Percentiles rank a stretch among this genome's conserved stretches.
Conservation (phyloP, 2,888 invertebrate species). For the Agrotis clavis region DNA sequence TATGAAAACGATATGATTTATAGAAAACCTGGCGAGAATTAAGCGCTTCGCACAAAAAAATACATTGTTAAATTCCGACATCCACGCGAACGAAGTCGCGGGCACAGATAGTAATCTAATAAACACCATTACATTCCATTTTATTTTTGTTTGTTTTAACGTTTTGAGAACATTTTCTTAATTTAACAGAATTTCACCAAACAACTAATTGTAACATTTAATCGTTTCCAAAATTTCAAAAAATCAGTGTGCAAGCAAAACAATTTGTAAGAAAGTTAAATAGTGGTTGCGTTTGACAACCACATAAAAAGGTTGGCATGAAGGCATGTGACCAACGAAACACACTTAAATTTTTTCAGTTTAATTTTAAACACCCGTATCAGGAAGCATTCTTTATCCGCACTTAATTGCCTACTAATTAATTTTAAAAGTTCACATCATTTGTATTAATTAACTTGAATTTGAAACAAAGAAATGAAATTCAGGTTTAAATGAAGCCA, state of each 20-base stretch:
- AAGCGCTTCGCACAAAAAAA: too few relatives aligned
- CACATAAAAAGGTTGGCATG: conserved; percentile 31
- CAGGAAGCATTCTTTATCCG: conserved; percentile 32
- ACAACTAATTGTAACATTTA: not conserved
- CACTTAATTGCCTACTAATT: conserved; percentile 67
- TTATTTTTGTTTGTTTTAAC: too few relatives aligned
- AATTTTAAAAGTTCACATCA: conserved; percentile 61
- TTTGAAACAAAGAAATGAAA: conserved; percentile 44
- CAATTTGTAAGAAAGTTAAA: conserved; percentile 29
- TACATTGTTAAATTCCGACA: too few relatives aligned
- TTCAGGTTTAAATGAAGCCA: conserved; percentile 30
- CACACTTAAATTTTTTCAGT: conserved; percentile 14
- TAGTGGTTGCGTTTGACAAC: conserved; percentile 35
- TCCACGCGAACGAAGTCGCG: too few relatives aligned
- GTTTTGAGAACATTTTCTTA: not conserved
- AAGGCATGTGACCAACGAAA: conserved; percentile 26
- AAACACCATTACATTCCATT: too few relatives aligned
- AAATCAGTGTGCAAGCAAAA: not conserved
- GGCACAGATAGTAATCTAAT: too few relatives aligned
- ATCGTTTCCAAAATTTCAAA: conserved; percentile 7
- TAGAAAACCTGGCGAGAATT: too few relatives aligned
- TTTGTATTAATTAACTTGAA: conserved; percentile 46
- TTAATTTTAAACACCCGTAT: conserved; percentile 23
- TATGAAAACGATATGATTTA: too few relatives aligned
- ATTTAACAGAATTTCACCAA: not conserved